Percentiles rank a stretch among this genome's conserved stretches.
Evolutionary conservation across 2,113 vertebrate genomes (phyloP).

Genomic region (Scophthalmus maximus): DNA sequence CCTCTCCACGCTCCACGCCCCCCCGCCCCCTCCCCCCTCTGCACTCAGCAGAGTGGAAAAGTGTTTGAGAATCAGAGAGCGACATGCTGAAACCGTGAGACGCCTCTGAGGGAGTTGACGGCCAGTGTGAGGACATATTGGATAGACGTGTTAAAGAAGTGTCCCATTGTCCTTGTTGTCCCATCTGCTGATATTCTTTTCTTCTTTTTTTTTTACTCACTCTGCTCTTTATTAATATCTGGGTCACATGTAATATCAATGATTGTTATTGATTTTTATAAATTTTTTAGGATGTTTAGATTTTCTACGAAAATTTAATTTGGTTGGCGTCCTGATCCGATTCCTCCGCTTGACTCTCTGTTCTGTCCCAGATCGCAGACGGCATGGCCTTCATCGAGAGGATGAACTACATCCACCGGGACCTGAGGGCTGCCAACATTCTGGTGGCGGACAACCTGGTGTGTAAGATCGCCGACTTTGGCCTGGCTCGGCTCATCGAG

Average conservation of each 20-base stretch:
- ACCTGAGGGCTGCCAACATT: conserved; percentile 98
- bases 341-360: neutral
- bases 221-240: neutral
- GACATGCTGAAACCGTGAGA: conserved; percentile 2
- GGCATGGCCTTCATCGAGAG: conserved; percentile 99
- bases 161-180: conserved; percentile 13
- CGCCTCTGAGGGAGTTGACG: conserved; percentile 31
- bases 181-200: too few relatives aligned
- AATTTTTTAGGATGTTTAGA: too few relatives aligned
- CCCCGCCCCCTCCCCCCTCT: conserved; percentile 20
- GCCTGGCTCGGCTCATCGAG: conserved; percentile 97
- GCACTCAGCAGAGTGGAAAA: conserved; percentile 31
- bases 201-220: neutral
- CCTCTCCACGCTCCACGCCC: conserved; percentile 22
- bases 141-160: conserved; percentile 25
- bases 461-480: conserved; percentile 98
- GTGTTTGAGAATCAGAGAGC: conserved; percentile 32
- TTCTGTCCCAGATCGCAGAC: conserved; percentile 89
- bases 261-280: too few relatives aligned
- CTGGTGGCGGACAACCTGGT: conserved; percentile 97
- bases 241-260: neutral
- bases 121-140: neutral
- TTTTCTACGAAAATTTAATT: too few relatives aligned
- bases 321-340: neutral
- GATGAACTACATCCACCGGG: conserved; percentile 99